These are phyloP conservation scores for Drosophila parthenogenetica DNA, from an alignment of 2,888 invertebrate genomes.

Conservation along the genomic window DNA sequence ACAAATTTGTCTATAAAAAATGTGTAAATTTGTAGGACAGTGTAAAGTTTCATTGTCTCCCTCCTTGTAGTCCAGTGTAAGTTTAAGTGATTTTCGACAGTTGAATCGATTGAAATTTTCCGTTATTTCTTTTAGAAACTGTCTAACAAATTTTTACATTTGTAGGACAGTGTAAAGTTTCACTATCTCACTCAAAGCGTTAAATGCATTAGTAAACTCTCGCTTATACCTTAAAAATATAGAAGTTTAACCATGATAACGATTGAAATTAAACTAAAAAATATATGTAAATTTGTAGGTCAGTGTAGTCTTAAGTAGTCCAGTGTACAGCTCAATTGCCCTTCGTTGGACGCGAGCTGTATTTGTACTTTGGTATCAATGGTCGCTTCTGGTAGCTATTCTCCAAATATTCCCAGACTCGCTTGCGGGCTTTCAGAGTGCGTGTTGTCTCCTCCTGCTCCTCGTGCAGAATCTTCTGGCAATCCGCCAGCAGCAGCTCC, in stretches of 20 bases:
- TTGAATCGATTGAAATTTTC: too few relatives aligned
- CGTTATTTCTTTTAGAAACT: too few relatives aligned
- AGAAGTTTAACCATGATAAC: too few relatives aligned
- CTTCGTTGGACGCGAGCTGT: conserved; percentile 6
- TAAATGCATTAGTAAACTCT: too few relatives aligned
- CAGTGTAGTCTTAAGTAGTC: neutral
- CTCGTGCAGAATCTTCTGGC: conserved; percentile 47
- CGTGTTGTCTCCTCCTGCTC: conserved; percentile 37
- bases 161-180: too few relatives aligned
- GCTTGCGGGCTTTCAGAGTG: conserved; percentile 49
- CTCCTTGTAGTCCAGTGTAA: too few relatives aligned
- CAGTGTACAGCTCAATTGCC: conserved; percentile 5
- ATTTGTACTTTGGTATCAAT: conserved; percentile 57
- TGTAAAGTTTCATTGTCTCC: neutral
- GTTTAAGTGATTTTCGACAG: too few relatives aligned
- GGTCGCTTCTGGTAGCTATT: conserved; percentile 49
- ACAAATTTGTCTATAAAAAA: neutral
- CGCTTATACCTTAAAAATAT: too few relatives aligned
- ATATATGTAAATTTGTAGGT: neutral
- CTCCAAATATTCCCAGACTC: conserved; percentile 50
- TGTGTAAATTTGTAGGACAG: conserved; percentile 1
- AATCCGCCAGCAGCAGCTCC: conserved; percentile 43
- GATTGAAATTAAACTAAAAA: neutral
- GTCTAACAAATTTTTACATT: too few relatives aligned
- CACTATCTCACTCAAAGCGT: too few relatives aligned